Conservation (phyloP, 2,797 vertebrate genomes). For the Liasis olivaceus region DNA sequence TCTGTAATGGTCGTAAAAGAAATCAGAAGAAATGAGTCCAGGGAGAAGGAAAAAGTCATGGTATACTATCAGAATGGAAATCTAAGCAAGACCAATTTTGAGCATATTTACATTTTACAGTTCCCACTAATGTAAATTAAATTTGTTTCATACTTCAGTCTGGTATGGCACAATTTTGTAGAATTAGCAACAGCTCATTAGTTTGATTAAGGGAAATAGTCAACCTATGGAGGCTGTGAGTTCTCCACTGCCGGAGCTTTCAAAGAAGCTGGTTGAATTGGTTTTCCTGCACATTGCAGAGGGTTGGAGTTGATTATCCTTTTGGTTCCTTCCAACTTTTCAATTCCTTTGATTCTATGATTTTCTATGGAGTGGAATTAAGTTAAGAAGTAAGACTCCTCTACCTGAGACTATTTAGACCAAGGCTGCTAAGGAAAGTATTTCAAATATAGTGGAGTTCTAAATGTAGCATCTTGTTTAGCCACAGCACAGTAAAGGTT, state of each 20-base stretch:
- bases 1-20: background rate
- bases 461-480: background rate
- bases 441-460: background rate
- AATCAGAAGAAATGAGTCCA: background rate
- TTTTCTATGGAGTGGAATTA: background rate
- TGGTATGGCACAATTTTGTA: background rate
- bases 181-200: background rate
- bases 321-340: background rate
- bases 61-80: background rate
- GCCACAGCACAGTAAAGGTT: background rate
- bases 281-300: background rate
- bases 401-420: background rate
- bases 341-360: background rate
- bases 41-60: background rate
- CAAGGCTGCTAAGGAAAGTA: background rate
- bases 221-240: background rate
- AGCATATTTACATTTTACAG: background rate
- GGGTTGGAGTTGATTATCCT: background rate
- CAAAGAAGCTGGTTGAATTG: background rate
- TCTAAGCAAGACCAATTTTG: background rate
- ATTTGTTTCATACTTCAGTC: background rate
- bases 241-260: background rate
- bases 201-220: background rate
- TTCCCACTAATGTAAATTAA: background rate
- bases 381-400: background rate